phyloP scores from a whole-genome alignment of 2,797 vertebrate species.

The Arnoldichthys spilopterus region DNA sequence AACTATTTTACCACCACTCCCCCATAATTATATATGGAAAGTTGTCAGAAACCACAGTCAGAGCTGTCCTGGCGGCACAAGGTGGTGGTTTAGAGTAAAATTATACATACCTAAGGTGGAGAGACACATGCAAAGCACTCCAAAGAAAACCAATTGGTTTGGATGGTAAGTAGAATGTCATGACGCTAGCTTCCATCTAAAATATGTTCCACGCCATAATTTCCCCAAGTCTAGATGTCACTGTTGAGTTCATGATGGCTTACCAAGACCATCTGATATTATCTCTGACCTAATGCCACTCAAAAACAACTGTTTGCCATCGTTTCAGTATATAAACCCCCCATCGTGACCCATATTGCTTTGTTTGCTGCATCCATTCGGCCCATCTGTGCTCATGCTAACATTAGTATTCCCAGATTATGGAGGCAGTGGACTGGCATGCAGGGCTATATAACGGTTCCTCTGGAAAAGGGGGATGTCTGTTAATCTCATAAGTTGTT shows the following conservation, averaged over 20 bases:
- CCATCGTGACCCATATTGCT: slow-evolving; percentile 37
- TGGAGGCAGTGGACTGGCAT: not conserved
- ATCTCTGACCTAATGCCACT: not conserved
- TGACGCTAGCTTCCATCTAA: too few relatives aligned
- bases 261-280: not conserved
- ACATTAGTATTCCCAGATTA: slow-evolving; percentile 1
- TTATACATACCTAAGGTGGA: too few relatives aligned
- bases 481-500: not conserved
- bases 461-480: not conserved
- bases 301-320: not conserved
- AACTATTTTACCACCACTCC: too few relatives aligned
- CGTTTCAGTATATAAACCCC: not conserved
- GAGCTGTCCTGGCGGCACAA: too few relatives aligned
- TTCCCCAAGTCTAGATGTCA: not conserved
- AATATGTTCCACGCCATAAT: too few relatives aligned
- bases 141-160: too few relatives aligned
- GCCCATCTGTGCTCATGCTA: slow-evolving; percentile 23
- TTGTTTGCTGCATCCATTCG: slow-evolving; percentile 14
- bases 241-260: too few relatives aligned
- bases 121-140: too few relatives aligned
- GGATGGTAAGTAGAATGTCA: too few relatives aligned
- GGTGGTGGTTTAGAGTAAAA: too few relatives aligned
- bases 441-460: not conserved
- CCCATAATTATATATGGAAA: too few relatives aligned
- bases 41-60: too few relatives aligned